Base-by-base conservation (phyloP, 2,797 vertebrate species). In the Gallirallus australis region DNA sequence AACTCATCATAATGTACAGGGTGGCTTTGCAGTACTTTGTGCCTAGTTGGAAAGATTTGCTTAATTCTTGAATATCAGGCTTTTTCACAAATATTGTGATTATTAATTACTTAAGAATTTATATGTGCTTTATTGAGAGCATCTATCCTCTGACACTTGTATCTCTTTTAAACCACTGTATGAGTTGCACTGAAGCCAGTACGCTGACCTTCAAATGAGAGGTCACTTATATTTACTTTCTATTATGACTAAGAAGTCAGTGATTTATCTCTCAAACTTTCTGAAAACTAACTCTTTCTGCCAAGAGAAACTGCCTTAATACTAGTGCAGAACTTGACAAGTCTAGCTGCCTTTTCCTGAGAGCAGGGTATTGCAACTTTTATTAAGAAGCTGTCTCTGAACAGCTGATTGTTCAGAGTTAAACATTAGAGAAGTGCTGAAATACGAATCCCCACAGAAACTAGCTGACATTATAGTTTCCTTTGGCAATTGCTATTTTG, bases 331-430 rank as follows among this genome's bases (percentile, higher is more conserved):
- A 89, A 95, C 79, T 78, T 52, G 72, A 94, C 33, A 61, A 77
- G 53, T 69, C 80, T 94, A 84, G 35, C 35, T 86, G 82, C 77
- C 91, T 94, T 83, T 90, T 24, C 69, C 53, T 53, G 42, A 64
- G 54, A 87, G 79, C 68, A 91, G 84, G 64, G 70, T 90, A 50
- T 87, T 96, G 80, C 89, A 88, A 87, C 89, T 92, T 92, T 89
- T 93, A 95, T 90, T 92, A 95, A 91, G 94, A 94, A 90, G 75
- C 57, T 82, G 40, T 56, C 75, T 92, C 87, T 27, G 11, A 82
- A 85, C 73, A 39, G 48, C 81, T 92, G 77, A 60, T 78, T 73
- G 17, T 89, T 94, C 40, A 91, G 82, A 89, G 60, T 57, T 45
- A 56, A 70, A 23, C 56, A 86, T 35, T 27, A 5, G 14, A 76